Conservation (phyloP, 2,113 vertebrate genomes). For the Vulpes ferrilata region DNA sequence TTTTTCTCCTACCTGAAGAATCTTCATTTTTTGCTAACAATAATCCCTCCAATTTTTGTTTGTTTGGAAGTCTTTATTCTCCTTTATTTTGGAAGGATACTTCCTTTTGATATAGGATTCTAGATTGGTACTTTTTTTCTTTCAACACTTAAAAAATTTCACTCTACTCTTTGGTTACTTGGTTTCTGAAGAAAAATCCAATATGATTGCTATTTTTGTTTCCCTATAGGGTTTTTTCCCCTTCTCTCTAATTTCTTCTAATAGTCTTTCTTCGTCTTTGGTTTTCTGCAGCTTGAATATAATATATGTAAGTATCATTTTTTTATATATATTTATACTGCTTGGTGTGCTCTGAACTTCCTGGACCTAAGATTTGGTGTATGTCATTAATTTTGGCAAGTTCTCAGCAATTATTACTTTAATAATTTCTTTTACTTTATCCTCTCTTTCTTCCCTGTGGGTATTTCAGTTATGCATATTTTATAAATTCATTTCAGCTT, state of each 20-base stretch:
- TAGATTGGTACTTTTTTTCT: neutral
- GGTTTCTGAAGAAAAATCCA: neutral
- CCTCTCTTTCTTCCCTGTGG: neutral
- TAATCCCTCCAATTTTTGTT: neutral
- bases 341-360: neutral
- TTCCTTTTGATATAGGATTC: neutral
- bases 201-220: neutral
- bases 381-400: neutral
- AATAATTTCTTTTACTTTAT: neutral
- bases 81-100: neutral
- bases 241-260: neutral
- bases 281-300: neutral
- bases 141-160: neutral
- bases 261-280: neutral
- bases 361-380: neutral
- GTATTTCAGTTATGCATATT: neutral
- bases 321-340: neutral
- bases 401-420: neutral
- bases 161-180: neutral
- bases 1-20: neutral
- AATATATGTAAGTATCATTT: neutral
- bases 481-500: neutral
- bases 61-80: neutral
- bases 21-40: neutral
- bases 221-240: neutral